Conservation (phyloP, 2,888 invertebrate genomes). For the Drosophila quinaria region DNA sequence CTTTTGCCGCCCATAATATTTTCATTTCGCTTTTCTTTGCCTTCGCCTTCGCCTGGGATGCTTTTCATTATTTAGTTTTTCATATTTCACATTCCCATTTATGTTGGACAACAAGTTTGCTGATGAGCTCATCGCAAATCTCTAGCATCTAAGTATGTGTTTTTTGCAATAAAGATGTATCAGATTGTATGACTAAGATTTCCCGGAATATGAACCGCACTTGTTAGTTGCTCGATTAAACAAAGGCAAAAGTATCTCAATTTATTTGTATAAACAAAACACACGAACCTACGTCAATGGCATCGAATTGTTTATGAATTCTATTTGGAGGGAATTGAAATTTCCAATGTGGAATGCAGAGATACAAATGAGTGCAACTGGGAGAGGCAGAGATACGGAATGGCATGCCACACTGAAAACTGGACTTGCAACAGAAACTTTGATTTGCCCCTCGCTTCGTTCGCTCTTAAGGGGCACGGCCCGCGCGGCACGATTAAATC, state of each 20-base stretch:
- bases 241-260: constrained; percentile 30
- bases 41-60: constrained; percentile 26
- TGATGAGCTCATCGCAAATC: constrained; percentile 59
- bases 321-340: not conserved
- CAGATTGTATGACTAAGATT: constrained; percentile 29
- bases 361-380: constrained; percentile 29
- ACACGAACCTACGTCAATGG: constrained; percentile 45
- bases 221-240: constrained; percentile 1
- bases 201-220: constrained; percentile 14
- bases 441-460: not conserved
- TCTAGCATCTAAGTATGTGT: constrained; percentile 10
- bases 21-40: constrained; percentile 65
- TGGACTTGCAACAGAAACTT: constrained; percentile 46
- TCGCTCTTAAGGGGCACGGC: constrained; percentile 54
- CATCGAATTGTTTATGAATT: constrained; percentile 48
- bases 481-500: constrained; percentile 71
- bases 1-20: constrained; percentile 69
- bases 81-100: constrained; percentile 77
- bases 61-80: constrained; percentile 77
- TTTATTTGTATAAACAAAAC: constrained; percentile 37
- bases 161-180: not conserved
- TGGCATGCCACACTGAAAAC: constrained; percentile 35
- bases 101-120: constrained; percentile 17
- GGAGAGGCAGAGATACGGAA: constrained; percentile 40
- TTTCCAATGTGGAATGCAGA: constrained; percentile 7